Evolutionary conservation across 1,140 invertebrate genomes (phyloP).

Genomic region (Saccostrea cuccullata): DNA sequence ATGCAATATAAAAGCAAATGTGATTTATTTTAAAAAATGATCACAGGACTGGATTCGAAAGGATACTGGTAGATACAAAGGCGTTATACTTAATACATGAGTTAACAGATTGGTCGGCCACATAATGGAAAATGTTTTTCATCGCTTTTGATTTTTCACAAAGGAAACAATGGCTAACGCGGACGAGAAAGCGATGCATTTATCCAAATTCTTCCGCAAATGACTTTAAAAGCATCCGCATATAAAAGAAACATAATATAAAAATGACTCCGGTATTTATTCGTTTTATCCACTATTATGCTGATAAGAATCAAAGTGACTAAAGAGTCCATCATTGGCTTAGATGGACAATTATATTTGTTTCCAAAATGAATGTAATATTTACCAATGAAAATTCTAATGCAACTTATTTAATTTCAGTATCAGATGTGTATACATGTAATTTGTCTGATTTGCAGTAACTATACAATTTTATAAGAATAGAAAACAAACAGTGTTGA

Average conservation of each 20-base stretch:
- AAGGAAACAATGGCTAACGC: constrained; percentile 11
- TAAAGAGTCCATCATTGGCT: constrained; percentile 7
- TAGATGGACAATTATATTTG: neutral
- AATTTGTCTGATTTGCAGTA: too few relatives aligned
- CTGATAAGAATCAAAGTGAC: constrained; percentile 14
- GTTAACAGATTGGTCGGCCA: constrained; percentile 9
- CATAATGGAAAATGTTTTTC: neutral
- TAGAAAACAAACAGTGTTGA: too few relatives aligned
- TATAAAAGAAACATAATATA: constrained; percentile 5
- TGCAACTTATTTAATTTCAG: neutral
- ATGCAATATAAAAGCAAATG: constrained; percentile 1
- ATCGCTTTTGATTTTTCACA: constrained; percentile 27
- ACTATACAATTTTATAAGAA: too few relatives aligned
- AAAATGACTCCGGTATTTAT: neutral
- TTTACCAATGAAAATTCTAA: neutral
- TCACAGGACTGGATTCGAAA: neutral
- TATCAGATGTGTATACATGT: too few relatives aligned
- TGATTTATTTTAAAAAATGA: neutral
- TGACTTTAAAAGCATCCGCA: constrained; percentile 30
- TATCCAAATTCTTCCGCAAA: constrained; percentile 37
- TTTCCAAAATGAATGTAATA: neutral
- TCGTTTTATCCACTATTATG: constrained; percentile 17
- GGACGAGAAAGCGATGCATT: constrained; percentile 1
- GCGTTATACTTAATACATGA: neutral
- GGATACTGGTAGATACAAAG: neutral